Conservation (phyloP, 2,113 vertebrate genomes). For the Eurystomus gularis region DNA sequence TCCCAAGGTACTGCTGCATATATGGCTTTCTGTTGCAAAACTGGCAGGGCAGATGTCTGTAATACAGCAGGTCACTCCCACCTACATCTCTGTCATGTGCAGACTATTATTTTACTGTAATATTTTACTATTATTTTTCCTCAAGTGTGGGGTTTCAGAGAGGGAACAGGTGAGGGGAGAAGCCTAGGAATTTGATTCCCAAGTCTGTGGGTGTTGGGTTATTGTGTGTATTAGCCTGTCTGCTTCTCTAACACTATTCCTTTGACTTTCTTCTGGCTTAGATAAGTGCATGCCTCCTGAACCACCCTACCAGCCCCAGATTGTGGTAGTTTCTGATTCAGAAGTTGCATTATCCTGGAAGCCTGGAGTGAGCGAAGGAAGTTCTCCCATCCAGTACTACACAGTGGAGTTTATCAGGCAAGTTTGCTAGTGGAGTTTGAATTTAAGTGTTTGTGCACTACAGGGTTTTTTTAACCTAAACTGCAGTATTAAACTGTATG, state of each 20-base stretch:
- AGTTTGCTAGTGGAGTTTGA: constrained; percentile 23
- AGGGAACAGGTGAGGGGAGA: neutral
- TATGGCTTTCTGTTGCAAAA: neutral
- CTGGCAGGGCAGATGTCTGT: neutral
- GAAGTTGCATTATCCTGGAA: constrained; percentile 94
- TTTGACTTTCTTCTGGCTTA: constrained; percentile 56
- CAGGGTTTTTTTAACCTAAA: neutral
- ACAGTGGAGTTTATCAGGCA: constrained; percentile 91
- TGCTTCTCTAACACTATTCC: neutral
- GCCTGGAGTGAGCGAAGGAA: constrained; percentile 81
- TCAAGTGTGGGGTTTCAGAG: neutral
- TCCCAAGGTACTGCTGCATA: constrained; percentile 78
- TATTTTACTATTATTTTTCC: neutral
- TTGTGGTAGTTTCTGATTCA: constrained; percentile 87
- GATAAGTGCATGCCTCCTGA: constrained; percentile 87
- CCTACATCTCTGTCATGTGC: neutral
- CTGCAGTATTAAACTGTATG: neutral
- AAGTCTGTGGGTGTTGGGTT: neutral
- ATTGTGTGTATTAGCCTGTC: neutral
- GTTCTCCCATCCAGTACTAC: constrained; percentile 85
- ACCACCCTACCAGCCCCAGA: constrained; percentile 82
- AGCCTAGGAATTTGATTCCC: neutral
- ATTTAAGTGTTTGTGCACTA: neutral
- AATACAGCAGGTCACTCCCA: no score
- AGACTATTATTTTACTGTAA: no score